Conservation (phyloP, 2,113 vertebrate species). For the Herpetotheres cachinnans region DNA sequence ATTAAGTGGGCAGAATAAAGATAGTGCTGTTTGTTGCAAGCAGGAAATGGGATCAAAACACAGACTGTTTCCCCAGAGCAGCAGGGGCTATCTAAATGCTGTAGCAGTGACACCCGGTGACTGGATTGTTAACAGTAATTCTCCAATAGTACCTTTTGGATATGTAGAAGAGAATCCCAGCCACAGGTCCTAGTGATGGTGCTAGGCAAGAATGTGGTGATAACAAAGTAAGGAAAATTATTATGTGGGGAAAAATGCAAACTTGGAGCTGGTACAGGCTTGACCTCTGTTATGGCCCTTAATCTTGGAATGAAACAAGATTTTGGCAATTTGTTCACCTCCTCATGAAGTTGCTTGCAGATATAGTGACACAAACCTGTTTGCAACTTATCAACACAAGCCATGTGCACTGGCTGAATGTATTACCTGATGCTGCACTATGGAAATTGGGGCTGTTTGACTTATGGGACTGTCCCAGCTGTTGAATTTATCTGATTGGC, state of each 20-base stretch:
- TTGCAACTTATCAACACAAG: neutral
- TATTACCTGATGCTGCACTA: neutral
- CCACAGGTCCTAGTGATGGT: neutral
- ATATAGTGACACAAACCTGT: neutral
- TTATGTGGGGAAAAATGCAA: neutral
- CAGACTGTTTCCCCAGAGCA: neutral
- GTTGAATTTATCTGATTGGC: neutral
- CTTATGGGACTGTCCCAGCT: neutral
- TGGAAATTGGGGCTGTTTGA: neutral
- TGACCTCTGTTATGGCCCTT: neutral
- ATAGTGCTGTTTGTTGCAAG: neutral
- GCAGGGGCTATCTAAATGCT: neutral
- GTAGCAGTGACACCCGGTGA: neutral
- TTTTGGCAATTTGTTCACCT: conserved; percentile 7
- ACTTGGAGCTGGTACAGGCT: neutral
- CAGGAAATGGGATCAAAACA: neutral
- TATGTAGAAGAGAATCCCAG: neutral
- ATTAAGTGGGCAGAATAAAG: neutral
- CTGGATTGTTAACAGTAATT: neutral
- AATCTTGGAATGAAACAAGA: neutral
- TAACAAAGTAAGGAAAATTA: neutral
- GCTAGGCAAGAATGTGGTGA: neutral
- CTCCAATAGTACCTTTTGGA: neutral
- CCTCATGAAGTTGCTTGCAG: neutral
- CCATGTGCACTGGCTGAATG: neutral